Base-by-base conservation (phyloP, 2,888 invertebrate species). In the Phaonia tiefii region DNA sequence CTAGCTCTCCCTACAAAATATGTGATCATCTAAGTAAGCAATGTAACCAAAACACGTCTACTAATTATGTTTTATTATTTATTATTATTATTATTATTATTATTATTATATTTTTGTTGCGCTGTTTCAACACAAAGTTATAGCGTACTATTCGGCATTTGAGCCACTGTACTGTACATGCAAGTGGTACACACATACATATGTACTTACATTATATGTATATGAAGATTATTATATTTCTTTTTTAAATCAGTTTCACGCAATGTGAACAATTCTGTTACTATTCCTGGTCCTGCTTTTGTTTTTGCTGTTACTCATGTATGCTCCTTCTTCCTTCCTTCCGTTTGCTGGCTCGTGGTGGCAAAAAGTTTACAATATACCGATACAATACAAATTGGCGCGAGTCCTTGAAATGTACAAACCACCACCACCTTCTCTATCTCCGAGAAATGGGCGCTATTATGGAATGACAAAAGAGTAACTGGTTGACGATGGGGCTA, bases 371-470 rank as follows among this genome's bases (percentile, higher is more conserved):
- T 31, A 31, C 31, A 31, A 31, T 5, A n/a, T 46, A 11, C 25
- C 17, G 46, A 60, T 46, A 71, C 46, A 54, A 67, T 54, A 65
- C 8, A 37, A 65, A 74, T 56, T 73, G 84, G 79, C 83, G 83
- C 82, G 84, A 84, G 76, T 85, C 80, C 83, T 86, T 81, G 73
- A 73, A 77, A 80, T 31, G 31, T 31, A 31, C 31, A 31, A n/a
- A 31, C 31, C 4, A 31, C 8, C 31, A n/a, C 31, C 31, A 5
- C 31, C 8, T 31, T 31, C 8, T 5, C 31, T 31, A 31, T 31
- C 8, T 3, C 31, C 31, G 54, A 22, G 25, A 42, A 22, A 63
- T 54, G 11, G 83, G 83, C 60, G 73, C 46, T 31, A 46, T 5
- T 26, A 25, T n/a, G 26, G 26, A 10, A 22, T 60, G 67, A 20